A percentile compares a stretch with the other conserved stretches of the same genome.
phyloP scores from a whole-genome alignment of 2,888 invertebrate species.

The Caenorhabditis sp. region DNA sequence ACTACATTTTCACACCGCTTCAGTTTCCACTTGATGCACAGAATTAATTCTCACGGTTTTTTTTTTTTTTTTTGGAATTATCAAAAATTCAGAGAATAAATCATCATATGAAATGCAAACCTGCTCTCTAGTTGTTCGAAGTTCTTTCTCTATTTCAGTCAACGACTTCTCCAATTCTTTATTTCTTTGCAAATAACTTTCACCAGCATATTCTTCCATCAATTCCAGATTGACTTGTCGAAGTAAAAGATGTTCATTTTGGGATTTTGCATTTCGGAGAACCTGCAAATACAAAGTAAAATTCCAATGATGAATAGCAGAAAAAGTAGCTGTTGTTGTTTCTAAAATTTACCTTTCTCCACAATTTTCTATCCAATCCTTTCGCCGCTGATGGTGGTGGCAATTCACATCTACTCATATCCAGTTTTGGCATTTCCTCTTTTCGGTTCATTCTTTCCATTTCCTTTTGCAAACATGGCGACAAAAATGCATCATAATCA shows the following conservation, averaged over 20 bases:
- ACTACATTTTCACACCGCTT: no score
- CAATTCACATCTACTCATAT: slow-evolving; percentile 66
- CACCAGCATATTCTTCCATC: slow-evolving; percentile 62
- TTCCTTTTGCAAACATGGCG: slow-evolving; percentile 56
- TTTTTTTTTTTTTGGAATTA: no score
- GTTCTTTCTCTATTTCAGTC: slow-evolving; percentile 35
- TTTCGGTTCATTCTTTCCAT: slow-evolving; percentile 60
- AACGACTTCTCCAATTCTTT: slow-evolving; percentile 48
- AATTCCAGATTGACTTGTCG: slow-evolving; percentile 63
- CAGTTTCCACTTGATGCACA: no score
- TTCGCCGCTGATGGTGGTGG: slow-evolving; percentile 60
- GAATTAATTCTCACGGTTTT: no score
- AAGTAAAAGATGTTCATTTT: slow-evolving; percentile 63
- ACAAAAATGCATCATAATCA: slow-evolving; percentile 81
- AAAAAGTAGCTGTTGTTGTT: no score
- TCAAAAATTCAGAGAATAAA: no score
- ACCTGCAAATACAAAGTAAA: slow-evolving; percentile 33
- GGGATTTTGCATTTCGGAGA: slow-evolving; percentile 62
- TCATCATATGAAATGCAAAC: slow-evolving; percentile 9
- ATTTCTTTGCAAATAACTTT: slow-evolving; percentile 56
- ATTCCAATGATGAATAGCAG: no score
- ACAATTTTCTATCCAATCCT: slow-evolving; percentile 58
- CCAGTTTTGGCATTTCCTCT: slow-evolving; percentile 65
- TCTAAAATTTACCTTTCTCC: slow-evolving; percentile 52
- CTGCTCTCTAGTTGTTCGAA: slow-evolving; percentile 41